Evolutionary conservation across 2,797 vertebrate genomes (phyloP).

Genomic region (Liasis olivaceus): DNA sequence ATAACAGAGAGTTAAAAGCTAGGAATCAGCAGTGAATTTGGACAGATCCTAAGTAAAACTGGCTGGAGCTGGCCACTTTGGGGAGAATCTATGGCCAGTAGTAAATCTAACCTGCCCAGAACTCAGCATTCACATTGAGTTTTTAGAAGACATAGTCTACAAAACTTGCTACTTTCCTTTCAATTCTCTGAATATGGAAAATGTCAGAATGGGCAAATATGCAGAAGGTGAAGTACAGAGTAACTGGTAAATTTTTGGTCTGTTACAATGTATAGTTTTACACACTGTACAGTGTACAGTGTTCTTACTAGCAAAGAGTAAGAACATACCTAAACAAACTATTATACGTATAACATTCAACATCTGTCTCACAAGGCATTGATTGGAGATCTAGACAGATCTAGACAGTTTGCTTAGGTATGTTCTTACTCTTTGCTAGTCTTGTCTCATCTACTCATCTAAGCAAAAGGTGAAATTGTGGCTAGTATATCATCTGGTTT

Average conservation of each 20-base stretch:
- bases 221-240: not conserved
- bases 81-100: not conserved
- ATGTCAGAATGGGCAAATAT: not conserved
- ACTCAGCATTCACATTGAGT: not conserved
- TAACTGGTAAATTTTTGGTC: not conserved
- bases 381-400: not conserved
- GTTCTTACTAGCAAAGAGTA: not conserved
- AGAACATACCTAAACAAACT: not conserved
- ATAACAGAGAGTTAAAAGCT: not conserved
- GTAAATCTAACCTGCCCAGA: not conserved
- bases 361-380: not conserved
- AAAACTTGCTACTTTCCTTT: not conserved
- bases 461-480: not conserved
- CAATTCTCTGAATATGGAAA: not conserved
- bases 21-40: not conserved
- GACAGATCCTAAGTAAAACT: not conserved
- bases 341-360: not conserved
- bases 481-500: not conserved
- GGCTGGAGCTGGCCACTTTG: not conserved
- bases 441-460: not conserved
- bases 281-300: not conserved
- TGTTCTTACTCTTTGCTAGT: not conserved
- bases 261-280: not conserved
- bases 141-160: not conserved
- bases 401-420: too few relatives aligned